These are phyloP conservation scores for Salticus scenicus DNA, from an alignment of 2,888 invertebrate genomes.

Conservation along the genomic window DNA sequence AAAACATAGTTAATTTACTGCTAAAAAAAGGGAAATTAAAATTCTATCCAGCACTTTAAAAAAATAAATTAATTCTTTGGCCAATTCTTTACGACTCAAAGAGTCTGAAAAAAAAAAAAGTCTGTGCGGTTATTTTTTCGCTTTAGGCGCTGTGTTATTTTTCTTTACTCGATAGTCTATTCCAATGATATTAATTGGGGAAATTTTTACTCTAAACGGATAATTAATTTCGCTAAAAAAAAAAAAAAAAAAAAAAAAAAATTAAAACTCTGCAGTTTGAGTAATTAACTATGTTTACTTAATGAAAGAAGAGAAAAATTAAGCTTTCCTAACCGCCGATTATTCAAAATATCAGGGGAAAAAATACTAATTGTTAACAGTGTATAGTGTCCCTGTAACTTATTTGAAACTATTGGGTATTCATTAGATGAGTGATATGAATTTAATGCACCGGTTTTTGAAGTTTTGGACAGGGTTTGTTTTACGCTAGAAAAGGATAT, in stretches of 20 bases:
- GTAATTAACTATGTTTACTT: constrained; percentile 7
- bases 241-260: too few relatives aligned
- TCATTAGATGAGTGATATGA: constrained; percentile 3
- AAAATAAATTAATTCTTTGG: constrained; percentile 6
- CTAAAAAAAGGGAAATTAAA: neutral
- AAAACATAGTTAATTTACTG: neutral
- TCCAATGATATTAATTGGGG: neutral
- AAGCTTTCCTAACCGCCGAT: constrained; percentile 6
- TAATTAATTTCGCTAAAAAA: constrained; percentile 7
- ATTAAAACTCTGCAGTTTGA: neutral
- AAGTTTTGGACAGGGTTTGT: neutral
- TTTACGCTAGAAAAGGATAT: neutral
- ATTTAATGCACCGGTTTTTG: constrained; percentile 1
- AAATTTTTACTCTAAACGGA: constrained; percentile 14
- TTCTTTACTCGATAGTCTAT: constrained; percentile 1
- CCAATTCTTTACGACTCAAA: neutral
- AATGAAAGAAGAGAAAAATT: constrained; percentile 12
- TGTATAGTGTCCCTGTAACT: neutral
- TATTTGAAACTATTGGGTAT: constrained; percentile 1
- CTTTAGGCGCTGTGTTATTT: neutral
- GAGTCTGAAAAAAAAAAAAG: neutral
- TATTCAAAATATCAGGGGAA: neutral
- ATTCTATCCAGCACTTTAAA: neutral
- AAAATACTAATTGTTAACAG: neutral
- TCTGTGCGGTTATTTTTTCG: neutral